A percentile compares a stretch with the other conserved stretches of the same genome.
Evolutionary conservation across 2,113 vertebrate genomes (phyloP).

Genomic region (Procapra przewalskii): DNA sequence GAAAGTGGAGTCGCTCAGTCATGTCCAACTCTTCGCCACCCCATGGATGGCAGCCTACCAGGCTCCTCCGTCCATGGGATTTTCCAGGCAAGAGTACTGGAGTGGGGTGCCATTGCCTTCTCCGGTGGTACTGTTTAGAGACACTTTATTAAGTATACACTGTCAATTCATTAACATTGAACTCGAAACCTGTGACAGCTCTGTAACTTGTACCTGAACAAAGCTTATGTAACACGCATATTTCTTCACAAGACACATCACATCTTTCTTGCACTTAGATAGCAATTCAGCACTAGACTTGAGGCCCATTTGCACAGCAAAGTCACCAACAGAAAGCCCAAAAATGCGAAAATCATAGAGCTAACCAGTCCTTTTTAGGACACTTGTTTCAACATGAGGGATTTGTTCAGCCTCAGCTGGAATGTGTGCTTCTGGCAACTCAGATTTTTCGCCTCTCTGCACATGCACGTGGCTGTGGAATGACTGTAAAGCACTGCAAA

Average conservation of each 20-base stretch:
- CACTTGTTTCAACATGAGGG: background rate
- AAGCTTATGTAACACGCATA: background rate
- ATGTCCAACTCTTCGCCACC: accelerated
- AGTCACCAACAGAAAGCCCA: background rate
- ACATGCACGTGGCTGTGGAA: background rate
- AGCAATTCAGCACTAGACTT: background rate
- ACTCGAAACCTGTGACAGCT: background rate
- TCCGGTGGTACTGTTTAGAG: background rate
- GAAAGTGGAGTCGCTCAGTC: no score
- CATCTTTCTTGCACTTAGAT: background rate
- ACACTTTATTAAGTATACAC: background rate
- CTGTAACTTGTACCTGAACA: background rate
- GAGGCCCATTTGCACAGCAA: background rate
- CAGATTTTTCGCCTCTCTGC: background rate
- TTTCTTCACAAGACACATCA: background rate
- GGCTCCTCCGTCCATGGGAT: no score
- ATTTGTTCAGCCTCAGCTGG: background rate
- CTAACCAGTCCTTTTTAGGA: background rate
- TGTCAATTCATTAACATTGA: background rate
- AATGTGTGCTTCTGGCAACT: background rate
- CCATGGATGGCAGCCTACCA: no score
- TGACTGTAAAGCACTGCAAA: background rate
- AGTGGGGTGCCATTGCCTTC: no score
- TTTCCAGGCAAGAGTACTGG: no score
- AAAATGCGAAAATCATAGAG: background rate